Conservation (phyloP, 2,113 vertebrate genomes). For the Microtus richardsoni region DNA sequence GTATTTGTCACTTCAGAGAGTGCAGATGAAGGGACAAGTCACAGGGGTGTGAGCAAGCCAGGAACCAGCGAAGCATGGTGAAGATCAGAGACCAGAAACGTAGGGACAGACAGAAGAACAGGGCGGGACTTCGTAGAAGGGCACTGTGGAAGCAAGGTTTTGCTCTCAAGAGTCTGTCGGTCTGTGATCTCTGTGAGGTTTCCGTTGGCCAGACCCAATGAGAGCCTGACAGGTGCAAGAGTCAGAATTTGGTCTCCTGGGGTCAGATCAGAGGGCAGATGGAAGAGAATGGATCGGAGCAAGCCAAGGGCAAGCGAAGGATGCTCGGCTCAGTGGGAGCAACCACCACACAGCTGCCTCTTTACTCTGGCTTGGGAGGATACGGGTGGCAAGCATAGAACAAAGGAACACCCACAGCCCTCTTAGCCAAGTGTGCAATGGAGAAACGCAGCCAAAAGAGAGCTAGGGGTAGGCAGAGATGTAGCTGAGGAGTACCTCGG, state of each 20-base stretch:
- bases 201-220: not conserved
- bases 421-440: rapidly evolving
- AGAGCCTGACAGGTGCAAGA: not conserved
- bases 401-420: not conserved
- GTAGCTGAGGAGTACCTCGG: too few species aligned
- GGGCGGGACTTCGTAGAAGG: rapidly evolving
- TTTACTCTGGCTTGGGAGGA: not conserved
- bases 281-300: rapidly evolving
- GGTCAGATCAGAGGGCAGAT: not conserved
- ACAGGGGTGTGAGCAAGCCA: not conserved
- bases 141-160: not conserved
- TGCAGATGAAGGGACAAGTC: not conserved
- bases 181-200: not conserved
- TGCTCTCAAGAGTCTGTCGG: not conserved
- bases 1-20: not conserved
- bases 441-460: not conserved
- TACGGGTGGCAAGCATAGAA: not conserved
- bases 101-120: rapidly evolving
- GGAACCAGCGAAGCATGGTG: not conserved
- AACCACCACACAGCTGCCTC: not conserved
- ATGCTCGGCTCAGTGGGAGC: not conserved
- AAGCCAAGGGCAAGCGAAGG: not conserved
- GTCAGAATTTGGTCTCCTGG: not conserved
- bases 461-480: not conserved
- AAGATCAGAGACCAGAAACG: not conserved